Percentiles rank a stretch among this genome's conserved stretches.
These are phyloP conservation scores for Lissonota sp. DNA, from an alignment of 2,888 invertebrate species.

Conservation along the genomic window DNA sequence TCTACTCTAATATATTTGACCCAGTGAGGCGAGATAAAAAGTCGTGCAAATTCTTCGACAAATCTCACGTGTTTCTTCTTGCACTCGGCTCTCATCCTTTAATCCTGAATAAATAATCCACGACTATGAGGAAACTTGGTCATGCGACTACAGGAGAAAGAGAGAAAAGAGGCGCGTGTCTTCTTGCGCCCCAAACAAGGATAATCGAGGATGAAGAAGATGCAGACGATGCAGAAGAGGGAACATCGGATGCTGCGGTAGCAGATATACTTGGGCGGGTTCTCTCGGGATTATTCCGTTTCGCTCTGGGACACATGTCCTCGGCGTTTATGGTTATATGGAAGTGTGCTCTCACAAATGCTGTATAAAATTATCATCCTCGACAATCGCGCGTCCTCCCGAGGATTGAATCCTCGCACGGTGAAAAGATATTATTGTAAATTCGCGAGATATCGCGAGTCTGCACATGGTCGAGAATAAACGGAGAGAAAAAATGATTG, in stretches of 20 bases:
- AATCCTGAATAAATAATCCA: slow-evolving; percentile 64
- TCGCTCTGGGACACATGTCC: slow-evolving; percentile 45
- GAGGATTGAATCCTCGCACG: slow-evolving; percentile 12
- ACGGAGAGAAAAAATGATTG: too few species aligned
- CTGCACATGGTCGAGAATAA: too few species aligned
- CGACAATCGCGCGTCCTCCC: slow-evolving; percentile 53
- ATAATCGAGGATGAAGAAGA: slow-evolving; percentile 50
- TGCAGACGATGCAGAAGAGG: slow-evolving; percentile 14
- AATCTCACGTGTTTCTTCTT: slow-evolving; percentile 12
- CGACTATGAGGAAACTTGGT: slow-evolving; percentile 8
- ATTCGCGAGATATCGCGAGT: too few species aligned
- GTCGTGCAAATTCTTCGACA: neutral
- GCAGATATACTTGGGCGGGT: slow-evolving; percentile 23
- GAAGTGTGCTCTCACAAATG: slow-evolving; percentile 10
- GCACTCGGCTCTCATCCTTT: slow-evolving; percentile 43
- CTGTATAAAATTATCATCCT: slow-evolving; percentile 61
- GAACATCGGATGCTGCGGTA: slow-evolving; percentile 14
- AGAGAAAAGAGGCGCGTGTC: slow-evolving; percentile 48
- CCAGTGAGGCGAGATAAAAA: neutral
- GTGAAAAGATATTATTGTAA: slow-evolving; percentile 24
- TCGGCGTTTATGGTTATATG: slow-evolving; percentile 12
- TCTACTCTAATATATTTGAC: slow-evolving; percentile 12
- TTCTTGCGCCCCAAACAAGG: slow-evolving; percentile 61
- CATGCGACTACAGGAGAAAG: neutral
- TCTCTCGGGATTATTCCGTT: slow-evolving; percentile 63